A percentile compares a stretch with the other conserved stretches of the same genome.
Evolutionary conservation across 2,888 invertebrate genomes (phyloP).

Genomic region (Mystacides longicornis): DNA sequence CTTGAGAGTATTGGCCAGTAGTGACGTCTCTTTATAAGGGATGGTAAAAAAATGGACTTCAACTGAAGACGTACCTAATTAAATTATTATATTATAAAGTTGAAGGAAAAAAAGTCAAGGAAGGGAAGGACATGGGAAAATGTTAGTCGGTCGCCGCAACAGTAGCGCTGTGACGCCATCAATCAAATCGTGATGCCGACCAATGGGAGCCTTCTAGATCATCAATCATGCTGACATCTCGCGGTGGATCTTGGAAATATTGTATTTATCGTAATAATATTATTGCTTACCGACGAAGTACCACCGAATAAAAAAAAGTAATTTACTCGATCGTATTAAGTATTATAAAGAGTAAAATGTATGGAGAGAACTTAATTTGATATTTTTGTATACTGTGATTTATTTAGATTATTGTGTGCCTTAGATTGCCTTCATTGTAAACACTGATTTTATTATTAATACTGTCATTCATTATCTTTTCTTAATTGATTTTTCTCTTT

Average conservation of each 20-base stretch:
- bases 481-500: too few relatives aligned
- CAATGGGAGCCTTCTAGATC: slow-evolving; percentile 11
- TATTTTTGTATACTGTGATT: slow-evolving; percentile 7
- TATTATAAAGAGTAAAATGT: slow-evolving; percentile 4
- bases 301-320: slow-evolving; percentile 8
- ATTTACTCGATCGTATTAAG: slow-evolving; percentile 9
- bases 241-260: slow-evolving; percentile 16
- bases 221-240: slow-evolving; percentile 19
- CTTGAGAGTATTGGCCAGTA: slow-evolving; percentile 17
- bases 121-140: slow-evolving; percentile 1
- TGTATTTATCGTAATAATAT: slow-evolving; percentile 11
- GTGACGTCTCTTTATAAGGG: slow-evolving; percentile 16
- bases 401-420: slow-evolving; percentile 4
- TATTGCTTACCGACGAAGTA: slow-evolving; percentile 1
- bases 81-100: slow-evolving; percentile 5
- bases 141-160: slow-evolving; percentile 3
- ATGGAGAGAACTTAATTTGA: background rate
- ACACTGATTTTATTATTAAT: background rate
- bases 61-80: background rate
- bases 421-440: slow-evolving; percentile 7
- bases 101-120: background rate
- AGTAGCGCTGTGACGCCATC: slow-evolving; percentile 19
- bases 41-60: background rate
- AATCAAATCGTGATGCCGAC: slow-evolving; percentile 13
- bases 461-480: too few relatives aligned